Percentiles rank a stretch among this genome's conserved stretches.
These are phyloP conservation scores for Cryptoblepharus egeriae DNA, from an alignment of 2,797 vertebrate species.

Conservation along the genomic window DNA sequence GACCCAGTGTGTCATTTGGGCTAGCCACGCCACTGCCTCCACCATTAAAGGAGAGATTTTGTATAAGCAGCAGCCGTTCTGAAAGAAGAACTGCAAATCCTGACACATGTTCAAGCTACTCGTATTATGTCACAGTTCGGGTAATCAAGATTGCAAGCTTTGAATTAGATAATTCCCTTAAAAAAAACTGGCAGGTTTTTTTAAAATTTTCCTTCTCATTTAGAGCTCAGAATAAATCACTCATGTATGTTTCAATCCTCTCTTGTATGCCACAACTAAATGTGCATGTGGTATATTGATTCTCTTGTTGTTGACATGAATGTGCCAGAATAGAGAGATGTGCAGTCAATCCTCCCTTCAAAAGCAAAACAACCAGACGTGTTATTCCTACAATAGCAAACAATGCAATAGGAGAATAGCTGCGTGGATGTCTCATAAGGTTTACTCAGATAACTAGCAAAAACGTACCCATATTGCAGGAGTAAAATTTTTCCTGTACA, in stretches of 20 bases:
- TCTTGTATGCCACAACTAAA: background rate
- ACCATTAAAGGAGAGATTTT: conserved; percentile 36
- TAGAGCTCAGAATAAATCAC: conserved; percentile 15
- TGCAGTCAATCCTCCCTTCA: too few species aligned
- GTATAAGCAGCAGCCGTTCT: conserved; percentile 59
- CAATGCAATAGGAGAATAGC: background rate
- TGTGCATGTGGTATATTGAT: background rate
- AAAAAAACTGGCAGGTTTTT: conserved; percentile 9
- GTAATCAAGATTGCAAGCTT: conserved; percentile 57
- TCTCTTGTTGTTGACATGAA: background rate
- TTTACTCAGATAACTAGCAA: too few species aligned
- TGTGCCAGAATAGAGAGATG: too few species aligned
- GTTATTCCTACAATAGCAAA: background rate
- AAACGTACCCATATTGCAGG: too few species aligned
- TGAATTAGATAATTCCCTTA: conserved; percentile 38
- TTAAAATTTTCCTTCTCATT: conserved; percentile 37
- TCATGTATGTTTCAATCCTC: background rate
- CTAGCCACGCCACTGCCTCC: too few species aligned
- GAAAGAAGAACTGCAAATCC: conserved; percentile 54
- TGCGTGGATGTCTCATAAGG: too few species aligned
- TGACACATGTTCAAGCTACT: conserved; percentile 24
- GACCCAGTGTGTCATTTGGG: too few species aligned
- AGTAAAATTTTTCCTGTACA: too few species aligned
- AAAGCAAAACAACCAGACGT: background rate
- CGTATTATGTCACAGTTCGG: conserved; percentile 36